These are phyloP conservation scores for Ophioninae sp. DNA, from an alignment of 2,888 invertebrate species.

Conservation along the genomic window DNA sequence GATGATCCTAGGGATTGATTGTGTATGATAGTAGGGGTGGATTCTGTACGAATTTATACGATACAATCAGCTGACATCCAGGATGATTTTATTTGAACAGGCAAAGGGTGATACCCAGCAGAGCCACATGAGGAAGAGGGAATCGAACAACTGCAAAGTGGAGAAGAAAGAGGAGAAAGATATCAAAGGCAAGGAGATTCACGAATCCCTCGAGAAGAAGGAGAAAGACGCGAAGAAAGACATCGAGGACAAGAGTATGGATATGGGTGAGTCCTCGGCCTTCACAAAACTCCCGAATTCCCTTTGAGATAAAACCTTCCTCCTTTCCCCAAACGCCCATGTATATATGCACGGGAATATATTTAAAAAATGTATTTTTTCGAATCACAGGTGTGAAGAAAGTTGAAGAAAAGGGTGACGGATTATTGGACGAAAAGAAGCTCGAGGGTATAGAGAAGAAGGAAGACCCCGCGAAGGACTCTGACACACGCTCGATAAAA, in stretches of 20 bases:
- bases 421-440: conserved; percentile 80
- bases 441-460: conserved; percentile 80
- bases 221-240: conserved; percentile 81
- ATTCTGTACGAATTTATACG: too few species aligned
- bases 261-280: conserved; percentile 68
- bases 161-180: conserved; percentile 80
- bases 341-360: not conserved
- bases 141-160: conserved; percentile 74
- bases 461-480: conserved; percentile 76
- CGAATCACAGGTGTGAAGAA: conserved; percentile 68
- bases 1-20: too few species aligned
- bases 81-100: conserved; percentile 68
- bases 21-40: too few species aligned
- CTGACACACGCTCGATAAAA: conserved; percentile 82
- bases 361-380: not conserved
- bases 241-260: conserved; percentile 80
- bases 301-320: not conserved
- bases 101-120: conserved; percentile 81
- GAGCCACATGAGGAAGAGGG: conserved; percentile 77
- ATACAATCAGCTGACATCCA: not conserved
- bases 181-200: conserved; percentile 79
- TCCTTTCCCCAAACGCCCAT: not conserved
- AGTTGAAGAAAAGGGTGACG: conserved; percentile 73
- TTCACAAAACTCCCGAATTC: not conserved
- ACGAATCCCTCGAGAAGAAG: conserved; percentile 77